Conservation (phyloP, 2,797 vertebrate species). For the Phalloptychus januarius region DNA sequence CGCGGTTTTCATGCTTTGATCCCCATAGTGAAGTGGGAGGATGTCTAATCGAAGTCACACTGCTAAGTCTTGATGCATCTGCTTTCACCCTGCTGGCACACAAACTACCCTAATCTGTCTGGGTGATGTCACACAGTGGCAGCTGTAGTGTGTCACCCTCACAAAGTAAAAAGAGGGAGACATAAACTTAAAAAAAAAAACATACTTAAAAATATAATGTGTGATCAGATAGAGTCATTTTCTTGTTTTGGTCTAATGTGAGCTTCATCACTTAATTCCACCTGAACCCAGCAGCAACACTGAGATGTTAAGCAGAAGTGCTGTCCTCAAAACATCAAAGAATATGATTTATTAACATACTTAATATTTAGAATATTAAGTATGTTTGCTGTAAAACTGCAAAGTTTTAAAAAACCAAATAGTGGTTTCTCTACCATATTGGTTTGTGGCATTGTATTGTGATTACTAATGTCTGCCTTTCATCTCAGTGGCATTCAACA, state of each 20-base stretch:
- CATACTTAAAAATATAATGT: slow-evolving; percentile 17
- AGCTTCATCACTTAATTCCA: not conserved
- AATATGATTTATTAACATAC: not conserved
- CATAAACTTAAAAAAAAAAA: not conserved
- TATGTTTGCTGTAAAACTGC: no score
- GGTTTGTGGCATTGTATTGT: not conserved
- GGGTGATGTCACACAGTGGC: slow-evolving; percentile 36
- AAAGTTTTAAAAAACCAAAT: not conserved
- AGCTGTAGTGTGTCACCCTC: slow-evolving; percentile 31
- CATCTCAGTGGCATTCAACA: not conserved
- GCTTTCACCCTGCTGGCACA: slow-evolving; percentile 53
- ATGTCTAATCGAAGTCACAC: slow-evolving; percentile 64
- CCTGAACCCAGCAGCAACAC: not conserved
- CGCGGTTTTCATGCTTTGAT: slow-evolving; percentile 32
- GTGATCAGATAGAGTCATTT: slow-evolving; percentile 16
- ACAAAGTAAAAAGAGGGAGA: not conserved
- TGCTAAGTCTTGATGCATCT: slow-evolving; percentile 47
- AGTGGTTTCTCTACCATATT: not conserved
- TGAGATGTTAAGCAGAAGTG: not conserved
- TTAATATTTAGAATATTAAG: no score
- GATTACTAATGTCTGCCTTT: not conserved
- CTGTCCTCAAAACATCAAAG: not conserved
- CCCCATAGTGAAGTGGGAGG: slow-evolving; percentile 45
- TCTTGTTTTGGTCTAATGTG: not conserved
- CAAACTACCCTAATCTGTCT: slow-evolving; percentile 42